Conservation (phyloP, 1,140 invertebrate species). For the Ceratosolen solmsi region DNA sequence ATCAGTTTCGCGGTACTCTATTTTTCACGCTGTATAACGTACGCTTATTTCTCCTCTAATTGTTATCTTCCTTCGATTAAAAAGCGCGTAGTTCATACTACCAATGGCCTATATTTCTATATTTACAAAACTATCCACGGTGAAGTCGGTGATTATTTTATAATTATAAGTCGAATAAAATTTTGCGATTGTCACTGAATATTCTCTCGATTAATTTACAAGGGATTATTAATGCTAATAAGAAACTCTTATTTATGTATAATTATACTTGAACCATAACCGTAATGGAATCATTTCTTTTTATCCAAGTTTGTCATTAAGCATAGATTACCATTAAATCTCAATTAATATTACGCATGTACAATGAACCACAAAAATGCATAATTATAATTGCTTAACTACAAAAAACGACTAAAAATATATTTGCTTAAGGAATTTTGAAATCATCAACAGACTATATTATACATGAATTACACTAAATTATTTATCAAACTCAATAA, state of each 20-base stretch:
- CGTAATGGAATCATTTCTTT: neutral
- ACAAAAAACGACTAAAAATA: neutral
- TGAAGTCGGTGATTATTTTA: neutral
- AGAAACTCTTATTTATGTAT: slow-evolving; percentile 1
- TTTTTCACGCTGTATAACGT: neutral
- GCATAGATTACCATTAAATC: neutral
- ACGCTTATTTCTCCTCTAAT: neutral
- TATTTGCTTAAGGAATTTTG: neutral
- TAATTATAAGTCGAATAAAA: neutral
- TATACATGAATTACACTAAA: too few relatives aligned
- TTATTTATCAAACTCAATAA: too few relatives aligned
- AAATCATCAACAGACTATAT: neutral
- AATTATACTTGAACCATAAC: neutral
- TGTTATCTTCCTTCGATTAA: neutral
- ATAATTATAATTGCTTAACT: neutral
- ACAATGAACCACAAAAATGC: neutral
- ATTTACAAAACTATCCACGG: neutral
- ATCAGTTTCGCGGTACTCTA: neutral
- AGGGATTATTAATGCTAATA: slow-evolving; percentile 7
- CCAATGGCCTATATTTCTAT: neutral
- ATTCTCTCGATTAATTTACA: neutral
- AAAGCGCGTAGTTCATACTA: neutral
- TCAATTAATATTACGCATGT: neutral
- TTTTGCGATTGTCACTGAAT: neutral
- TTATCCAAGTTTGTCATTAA: neutral